These are phyloP conservation scores for Andrena hattorfiana DNA, from an alignment of 2,888 invertebrate species.

Conservation along the genomic window DNA sequence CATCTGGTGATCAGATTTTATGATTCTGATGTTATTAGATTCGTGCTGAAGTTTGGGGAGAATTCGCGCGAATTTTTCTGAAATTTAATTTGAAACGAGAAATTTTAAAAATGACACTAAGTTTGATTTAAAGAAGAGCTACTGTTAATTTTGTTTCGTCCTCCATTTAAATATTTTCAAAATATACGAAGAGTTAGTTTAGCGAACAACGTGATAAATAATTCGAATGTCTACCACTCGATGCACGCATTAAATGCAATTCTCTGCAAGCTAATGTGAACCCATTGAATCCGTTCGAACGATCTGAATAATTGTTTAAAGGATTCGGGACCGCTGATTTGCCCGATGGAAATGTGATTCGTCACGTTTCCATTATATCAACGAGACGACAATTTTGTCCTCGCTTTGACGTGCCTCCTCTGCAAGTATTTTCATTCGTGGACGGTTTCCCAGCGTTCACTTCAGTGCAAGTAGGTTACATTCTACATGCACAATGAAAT, in stretches of 20 bases:
- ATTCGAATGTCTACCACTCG: neutral
- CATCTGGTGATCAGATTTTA: neutral
- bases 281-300: neutral
- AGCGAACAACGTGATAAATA: neutral
- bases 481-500: constrained; percentile 19
- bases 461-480: constrained; percentile 9
- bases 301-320: neutral
- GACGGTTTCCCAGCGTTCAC: neutral
- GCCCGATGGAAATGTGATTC: constrained; percentile 5
- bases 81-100: neutral
- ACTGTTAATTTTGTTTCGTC: no score
- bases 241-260: neutral
- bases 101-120: neutral
- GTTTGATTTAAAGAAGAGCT: neutral
- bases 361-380: neutral
- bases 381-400: neutral
- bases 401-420: neutral
- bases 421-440: neutral
- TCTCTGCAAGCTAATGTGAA: neutral
- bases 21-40: neutral
- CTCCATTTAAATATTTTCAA: no score
- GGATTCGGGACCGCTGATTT: constrained; percentile 2
- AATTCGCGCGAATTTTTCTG: neutral
- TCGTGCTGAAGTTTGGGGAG: neutral
- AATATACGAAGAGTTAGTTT: no score